Percentiles rank a stretch among this genome's conserved stretches.
Evolutionary conservation across 2,888 invertebrate genomes (phyloP).

Genomic region (Plutella xylostella): DNA sequence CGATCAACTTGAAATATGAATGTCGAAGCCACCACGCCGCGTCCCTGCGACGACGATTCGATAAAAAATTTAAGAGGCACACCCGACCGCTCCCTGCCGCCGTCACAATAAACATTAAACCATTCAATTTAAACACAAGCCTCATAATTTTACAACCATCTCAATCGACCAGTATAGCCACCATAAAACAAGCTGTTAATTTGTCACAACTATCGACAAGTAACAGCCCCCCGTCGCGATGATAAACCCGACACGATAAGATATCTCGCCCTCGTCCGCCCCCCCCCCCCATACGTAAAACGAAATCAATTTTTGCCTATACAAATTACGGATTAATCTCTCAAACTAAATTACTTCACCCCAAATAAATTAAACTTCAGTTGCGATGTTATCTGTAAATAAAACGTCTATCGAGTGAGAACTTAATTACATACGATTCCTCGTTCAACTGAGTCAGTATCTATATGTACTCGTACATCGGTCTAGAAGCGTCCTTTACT

Average conservation of each 20-base stretch:
- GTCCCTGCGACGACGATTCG: neutral
- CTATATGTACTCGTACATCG: too few species aligned
- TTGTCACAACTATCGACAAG: conserved; percentile 41
- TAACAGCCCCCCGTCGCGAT: conserved; percentile 32
- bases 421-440: neutral
- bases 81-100: conserved; percentile 36
- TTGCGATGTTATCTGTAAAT: neutral
- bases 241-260: conserved; percentile 55
- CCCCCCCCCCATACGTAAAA: conserved; percentile 3
- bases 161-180: neutral
- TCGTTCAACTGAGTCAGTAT: too few species aligned
- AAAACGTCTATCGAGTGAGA: neutral
- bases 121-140: conserved; percentile 31
- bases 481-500: neutral
- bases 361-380: too few species aligned
- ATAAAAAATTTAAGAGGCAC: conserved; percentile 12
- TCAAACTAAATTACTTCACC: neutral
- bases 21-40: conserved; percentile 13
- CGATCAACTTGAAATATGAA: conserved; percentile 11
- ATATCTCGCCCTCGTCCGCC: conserved; percentile 35
- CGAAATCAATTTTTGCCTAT: conserved; percentile 2
- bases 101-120: conserved; percentile 59
- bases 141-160: neutral
- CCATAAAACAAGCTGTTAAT: conserved; percentile 12
- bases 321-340: conserved; percentile 6